Evolutionary conservation across 2,797 vertebrate species (phyloP).

Genomic region (Semaprochilodus insignis): DNA sequence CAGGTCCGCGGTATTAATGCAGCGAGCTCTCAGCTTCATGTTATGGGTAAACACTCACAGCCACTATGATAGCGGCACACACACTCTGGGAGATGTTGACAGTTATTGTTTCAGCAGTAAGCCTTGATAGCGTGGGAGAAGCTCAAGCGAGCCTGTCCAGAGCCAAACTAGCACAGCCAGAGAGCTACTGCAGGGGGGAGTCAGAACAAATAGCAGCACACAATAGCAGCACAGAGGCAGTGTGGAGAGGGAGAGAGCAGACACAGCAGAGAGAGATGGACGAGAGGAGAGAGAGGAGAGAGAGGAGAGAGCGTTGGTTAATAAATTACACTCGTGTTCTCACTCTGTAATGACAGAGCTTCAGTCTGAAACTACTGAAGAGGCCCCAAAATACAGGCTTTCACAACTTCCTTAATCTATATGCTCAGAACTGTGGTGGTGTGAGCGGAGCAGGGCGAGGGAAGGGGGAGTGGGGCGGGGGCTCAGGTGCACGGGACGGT

Average conservation of each 20-base stretch:
- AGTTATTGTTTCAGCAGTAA: slow-evolving; percentile 49
- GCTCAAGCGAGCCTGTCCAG: not conserved
- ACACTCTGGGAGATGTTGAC: slow-evolving; percentile 57
- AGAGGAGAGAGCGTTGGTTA: not conserved
- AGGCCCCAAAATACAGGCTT: slow-evolving; percentile 16
- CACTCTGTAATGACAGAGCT: not conserved
- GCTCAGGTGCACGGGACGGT: slow-evolving; percentile 78
- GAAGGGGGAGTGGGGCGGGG: slow-evolving; percentile 49
- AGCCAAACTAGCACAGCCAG: slow-evolving; percentile 19
- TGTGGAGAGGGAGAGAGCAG: not conserved
- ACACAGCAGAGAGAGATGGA: not conserved
- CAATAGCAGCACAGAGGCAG: not conserved
- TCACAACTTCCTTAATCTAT: slow-evolving; percentile 28
- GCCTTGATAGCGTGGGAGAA: slow-evolving; percentile 40
- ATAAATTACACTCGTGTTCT: slow-evolving; percentile 18
- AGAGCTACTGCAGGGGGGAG: slow-evolving; percentile 16
- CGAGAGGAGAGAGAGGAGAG: not conserved
- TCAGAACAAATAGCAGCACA: slow-evolving; percentile 9
- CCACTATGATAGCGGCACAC: slow-evolving; percentile 64
- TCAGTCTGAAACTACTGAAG: not conserved
- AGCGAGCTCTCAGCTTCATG: slow-evolving; percentile 69
- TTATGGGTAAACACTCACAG: slow-evolving; percentile 76
- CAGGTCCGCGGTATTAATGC: slow-evolving; percentile 67
- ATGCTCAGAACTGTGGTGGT: not conserved
- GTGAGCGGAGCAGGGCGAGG: slow-evolving; percentile 20